Evolutionary conservation across 2,113 vertebrate genomes (phyloP), one percentile per base, ranked within the genome.

Genomic region (Pseudorhombus dupliciocellatus): DNA sequence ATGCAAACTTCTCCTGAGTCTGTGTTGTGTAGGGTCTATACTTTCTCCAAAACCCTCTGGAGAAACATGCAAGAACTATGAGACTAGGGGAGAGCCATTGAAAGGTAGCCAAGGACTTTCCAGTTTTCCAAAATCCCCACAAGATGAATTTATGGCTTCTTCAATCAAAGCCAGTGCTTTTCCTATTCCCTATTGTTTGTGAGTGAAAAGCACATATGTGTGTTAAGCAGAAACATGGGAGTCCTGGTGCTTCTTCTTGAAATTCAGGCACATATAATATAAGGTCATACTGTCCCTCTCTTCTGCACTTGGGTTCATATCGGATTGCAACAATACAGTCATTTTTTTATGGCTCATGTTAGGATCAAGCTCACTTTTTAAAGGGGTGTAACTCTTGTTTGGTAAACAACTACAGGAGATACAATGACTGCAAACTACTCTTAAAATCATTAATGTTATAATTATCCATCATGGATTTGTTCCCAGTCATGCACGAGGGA

Each of bases 141-240:
- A 70, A 60, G 21, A 16, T 64, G 65, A 34, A 59, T 44, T 21
- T 14, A 48, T 53, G 53, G 1, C 15, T 52, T 52, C 55, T 34
- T 66, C 24, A 56, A 3, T 63, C 24, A 46, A 28, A 73, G 52
- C 56, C 64, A 46, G 18, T 4, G 28, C 34, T 11, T 58, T 21
- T 42, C 73, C 15, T 52, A 34, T 42, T 50, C 22, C 51, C 22
- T 59, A 2, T 56, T 75, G 56, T 63, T 69, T n/a, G 20, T 40
- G 26, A 75, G 8, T 30, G 24, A 34, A 73, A 64, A 66, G 31
- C 18, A 77, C 22, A 58, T 71, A 79, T 73, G 12, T 0, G 7
- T 50, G 25, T 34, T 66, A 30, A 48, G 31, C 31, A 30, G 10
- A 25, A 2, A 1, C 15, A 21, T 15, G 7, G 2, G 37, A 70